These are phyloP conservation scores for Mugil cephalus DNA, from an alignment of 2,113 vertebrate species.

Conservation along the genomic window DNA sequence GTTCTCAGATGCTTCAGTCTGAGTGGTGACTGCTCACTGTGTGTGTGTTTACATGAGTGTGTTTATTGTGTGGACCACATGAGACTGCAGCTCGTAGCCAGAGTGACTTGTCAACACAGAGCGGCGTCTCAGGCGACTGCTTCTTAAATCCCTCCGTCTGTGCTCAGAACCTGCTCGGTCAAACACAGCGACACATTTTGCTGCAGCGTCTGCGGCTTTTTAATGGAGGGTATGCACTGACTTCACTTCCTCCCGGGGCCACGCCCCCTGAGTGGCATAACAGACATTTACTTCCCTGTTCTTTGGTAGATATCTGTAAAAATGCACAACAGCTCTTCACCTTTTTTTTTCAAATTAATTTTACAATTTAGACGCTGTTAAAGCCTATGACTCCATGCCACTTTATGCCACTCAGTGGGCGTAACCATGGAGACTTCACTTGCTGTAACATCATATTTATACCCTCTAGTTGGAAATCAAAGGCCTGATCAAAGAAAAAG, in stretches of 20 bases:
- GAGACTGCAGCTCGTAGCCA: conserved; percentile 10
- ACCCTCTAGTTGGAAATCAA: neutral
- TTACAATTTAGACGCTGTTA: too few species aligned
- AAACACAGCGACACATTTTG: neutral
- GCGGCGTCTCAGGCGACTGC: conserved; percentile 31
- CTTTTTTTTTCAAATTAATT: too few species aligned
- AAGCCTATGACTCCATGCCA: too few species aligned
- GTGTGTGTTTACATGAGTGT: conserved; percentile 21
- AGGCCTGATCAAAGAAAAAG: neutral
- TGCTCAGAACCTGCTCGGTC: neutral
- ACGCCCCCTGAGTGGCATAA: too few species aligned
- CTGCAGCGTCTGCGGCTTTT: too few species aligned
- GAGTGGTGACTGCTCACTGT: conserved; percentile 32
- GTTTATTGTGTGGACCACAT: conserved; percentile 1
- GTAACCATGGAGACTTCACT: too few species aligned
- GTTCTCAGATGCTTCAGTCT: conserved; percentile 53
- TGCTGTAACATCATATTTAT: fast-evolving
- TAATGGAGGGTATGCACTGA: too few species aligned
- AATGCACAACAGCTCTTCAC: too few species aligned
- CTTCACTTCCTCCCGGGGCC: too few species aligned
- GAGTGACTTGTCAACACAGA: conserved; percentile 37
- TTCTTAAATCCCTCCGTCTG: conserved; percentile 31
- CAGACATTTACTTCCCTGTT: too few species aligned
- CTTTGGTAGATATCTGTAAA: too few species aligned
- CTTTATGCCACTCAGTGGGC: too few species aligned